phyloP scores from a whole-genome alignment of 2,797 vertebrate genomes.

The Nyctibius grandis region DNA sequence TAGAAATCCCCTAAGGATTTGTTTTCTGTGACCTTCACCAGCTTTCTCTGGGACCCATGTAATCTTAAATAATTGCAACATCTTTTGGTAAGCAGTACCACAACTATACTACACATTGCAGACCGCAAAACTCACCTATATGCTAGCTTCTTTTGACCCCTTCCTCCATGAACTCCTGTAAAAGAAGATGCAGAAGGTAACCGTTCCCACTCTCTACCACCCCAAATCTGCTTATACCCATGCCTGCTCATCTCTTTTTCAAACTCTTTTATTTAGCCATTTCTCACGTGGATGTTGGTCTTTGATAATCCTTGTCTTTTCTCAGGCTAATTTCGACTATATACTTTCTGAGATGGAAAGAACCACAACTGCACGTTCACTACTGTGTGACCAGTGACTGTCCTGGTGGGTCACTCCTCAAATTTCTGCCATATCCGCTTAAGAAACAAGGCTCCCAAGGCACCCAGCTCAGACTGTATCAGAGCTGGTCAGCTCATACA shows the following conservation, averaged over 20 bases:
- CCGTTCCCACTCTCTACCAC: fast-evolving
- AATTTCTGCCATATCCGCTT: neutral
- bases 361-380: neutral
- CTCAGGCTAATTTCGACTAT: neutral
- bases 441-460: neutral
- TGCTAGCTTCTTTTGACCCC: neutral
- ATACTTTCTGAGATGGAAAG: neutral
- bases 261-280: neutral
- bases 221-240: neutral
- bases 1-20: neutral
- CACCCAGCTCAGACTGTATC: neutral
- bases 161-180: neutral
- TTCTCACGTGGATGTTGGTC: neutral
- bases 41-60: neutral
- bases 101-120: neutral
- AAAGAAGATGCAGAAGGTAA: neutral
- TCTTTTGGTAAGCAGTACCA: neutral
- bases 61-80: neutral
- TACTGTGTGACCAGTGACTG: neutral
- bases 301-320: neutral
- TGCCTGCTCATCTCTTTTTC: neutral
- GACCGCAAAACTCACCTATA: neutral
- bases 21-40: neutral
- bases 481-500: neutral
- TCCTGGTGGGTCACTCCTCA: neutral